Evolutionary conservation across 2,888 invertebrate genomes (phyloP).

Genomic region (Eilema caniola): DNA sequence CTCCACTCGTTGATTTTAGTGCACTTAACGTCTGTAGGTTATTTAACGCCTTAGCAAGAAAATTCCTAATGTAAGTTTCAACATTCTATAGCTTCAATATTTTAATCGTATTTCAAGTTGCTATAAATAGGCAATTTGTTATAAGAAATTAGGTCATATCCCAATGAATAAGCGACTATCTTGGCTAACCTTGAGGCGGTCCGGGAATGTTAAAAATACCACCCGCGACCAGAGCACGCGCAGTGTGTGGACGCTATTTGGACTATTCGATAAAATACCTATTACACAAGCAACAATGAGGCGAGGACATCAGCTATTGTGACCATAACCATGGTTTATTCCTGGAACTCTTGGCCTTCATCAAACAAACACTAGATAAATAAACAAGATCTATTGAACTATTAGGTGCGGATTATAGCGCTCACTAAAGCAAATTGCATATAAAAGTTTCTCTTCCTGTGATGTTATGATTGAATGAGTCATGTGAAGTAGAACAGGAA

Average conservation of each 20-base stretch:
- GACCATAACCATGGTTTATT: neutral
- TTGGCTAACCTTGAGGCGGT: slow-evolving; percentile 85
- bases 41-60: slow-evolving; percentile 23
- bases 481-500: slow-evolving; percentile 50
- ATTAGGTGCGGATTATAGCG: slow-evolving; percentile 31
- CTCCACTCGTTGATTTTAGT: slow-evolving; percentile 20
- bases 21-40: slow-evolving; percentile 26
- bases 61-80: slow-evolving; percentile 20
- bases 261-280: slow-evolving; percentile 67
- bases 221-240: slow-evolving; percentile 70
- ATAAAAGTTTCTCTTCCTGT: slow-evolving; percentile 56
- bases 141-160: slow-evolving; percentile 84
- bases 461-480: slow-evolving; percentile 54
- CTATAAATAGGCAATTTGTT: slow-evolving; percentile 66
- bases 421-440: slow-evolving; percentile 51
- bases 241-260: slow-evolving; percentile 62
- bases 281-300: slow-evolving; percentile 40
- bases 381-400: slow-evolving; percentile 21
- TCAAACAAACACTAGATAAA: neutral
- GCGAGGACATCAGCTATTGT: slow-evolving; percentile 8
- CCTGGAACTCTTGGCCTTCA: neutral
- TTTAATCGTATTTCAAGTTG: slow-evolving; percentile 39
- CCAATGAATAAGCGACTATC: slow-evolving; percentile 83
- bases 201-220: slow-evolving; percentile 87
- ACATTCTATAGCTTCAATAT: slow-evolving; percentile 28